These are phyloP conservation scores for Nesogale talazaci DNA, from an alignment of 2,113 vertebrate species.

Conservation along the genomic window DNA sequence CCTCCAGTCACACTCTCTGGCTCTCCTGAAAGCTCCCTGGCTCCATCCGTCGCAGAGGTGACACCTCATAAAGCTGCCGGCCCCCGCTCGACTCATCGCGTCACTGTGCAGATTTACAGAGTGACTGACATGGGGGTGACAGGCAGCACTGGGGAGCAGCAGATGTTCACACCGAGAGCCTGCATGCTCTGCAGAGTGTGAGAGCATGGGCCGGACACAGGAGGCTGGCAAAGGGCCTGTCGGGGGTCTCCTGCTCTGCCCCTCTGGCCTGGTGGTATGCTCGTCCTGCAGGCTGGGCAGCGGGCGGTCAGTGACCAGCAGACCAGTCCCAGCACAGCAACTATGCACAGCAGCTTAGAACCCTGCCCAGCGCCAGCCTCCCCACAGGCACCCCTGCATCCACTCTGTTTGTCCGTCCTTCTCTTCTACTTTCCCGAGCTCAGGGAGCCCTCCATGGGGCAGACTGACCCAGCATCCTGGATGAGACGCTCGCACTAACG, in stretches of 20 bases:
- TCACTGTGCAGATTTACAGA: conserved; percentile 73
- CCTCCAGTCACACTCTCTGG: background rate
- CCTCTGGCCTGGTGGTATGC: too few species aligned
- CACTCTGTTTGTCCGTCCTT: too few species aligned
- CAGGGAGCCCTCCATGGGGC: too few species aligned
- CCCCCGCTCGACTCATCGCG: background rate
- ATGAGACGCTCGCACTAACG: too few species aligned
- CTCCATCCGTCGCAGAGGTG: conserved; percentile 59
- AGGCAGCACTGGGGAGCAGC: conserved; percentile 41
- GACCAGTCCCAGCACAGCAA: too few species aligned
- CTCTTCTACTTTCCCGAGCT: too few species aligned
- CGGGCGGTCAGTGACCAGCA: too few species aligned
- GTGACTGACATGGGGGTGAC: conserved; percentile 74
- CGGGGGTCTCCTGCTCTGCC: too few species aligned
- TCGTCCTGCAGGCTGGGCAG: background rate
- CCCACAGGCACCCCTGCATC: too few species aligned
- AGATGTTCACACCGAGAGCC: conserved; percentile 56
- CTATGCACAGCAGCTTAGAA: too few species aligned
- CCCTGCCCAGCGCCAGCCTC: too few species aligned
- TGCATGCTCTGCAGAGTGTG: background rate
- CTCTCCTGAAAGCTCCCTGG: background rate
- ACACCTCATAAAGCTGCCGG: conserved; percentile 82
- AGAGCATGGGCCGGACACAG: rapidly evolving
- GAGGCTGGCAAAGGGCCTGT: rapidly evolving
- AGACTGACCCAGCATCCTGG: too few species aligned